A percentile compares a stretch with the other conserved stretches of the same genome.
phyloP scores from a whole-genome alignment of 2,113 vertebrate genomes.

The Cyanoramphus novaezelandiae region DNA sequence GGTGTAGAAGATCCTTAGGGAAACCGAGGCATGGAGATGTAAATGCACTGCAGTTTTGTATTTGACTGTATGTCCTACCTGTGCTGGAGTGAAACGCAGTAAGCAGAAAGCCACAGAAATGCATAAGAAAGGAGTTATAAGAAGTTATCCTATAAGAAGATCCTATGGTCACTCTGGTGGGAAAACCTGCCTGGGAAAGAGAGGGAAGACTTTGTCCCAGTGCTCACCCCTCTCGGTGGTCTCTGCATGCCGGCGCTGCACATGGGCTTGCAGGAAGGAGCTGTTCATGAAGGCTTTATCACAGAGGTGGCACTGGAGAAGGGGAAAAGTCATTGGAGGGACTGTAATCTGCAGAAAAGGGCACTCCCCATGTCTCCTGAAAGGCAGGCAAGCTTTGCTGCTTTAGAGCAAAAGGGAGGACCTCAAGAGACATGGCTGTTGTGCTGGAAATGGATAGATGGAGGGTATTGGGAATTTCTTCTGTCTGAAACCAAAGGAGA shows the following conservation, averaged over 20 bases:
- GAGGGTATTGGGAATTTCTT: background rate
- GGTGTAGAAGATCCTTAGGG: background rate
- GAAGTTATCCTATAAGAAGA: background rate
- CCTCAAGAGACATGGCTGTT: background rate
- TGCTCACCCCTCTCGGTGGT: constrained; percentile 59
- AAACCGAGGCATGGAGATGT: background rate
- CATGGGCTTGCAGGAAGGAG: constrained; percentile 73
- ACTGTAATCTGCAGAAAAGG: background rate
- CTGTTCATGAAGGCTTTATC: constrained; percentile 78
- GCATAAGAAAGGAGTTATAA: background rate
- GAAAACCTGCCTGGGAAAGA: background rate
- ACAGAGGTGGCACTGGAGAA: constrained; percentile 77
- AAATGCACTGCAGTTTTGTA: accelerated
- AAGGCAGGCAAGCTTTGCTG: background rate
- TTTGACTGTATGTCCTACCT: background rate
- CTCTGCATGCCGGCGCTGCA: constrained; percentile 69
- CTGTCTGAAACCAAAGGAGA: background rate
- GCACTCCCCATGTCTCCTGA: background rate
- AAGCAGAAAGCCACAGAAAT: background rate
- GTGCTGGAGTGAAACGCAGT: background rate
- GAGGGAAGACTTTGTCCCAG: background rate
- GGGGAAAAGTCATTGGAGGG: background rate
- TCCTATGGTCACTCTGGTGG: background rate
- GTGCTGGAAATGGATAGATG: background rate
- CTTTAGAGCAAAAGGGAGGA: background rate